Conservation (phyloP, 2,888 invertebrate genomes). For the Pterobdella sp. region DNA sequence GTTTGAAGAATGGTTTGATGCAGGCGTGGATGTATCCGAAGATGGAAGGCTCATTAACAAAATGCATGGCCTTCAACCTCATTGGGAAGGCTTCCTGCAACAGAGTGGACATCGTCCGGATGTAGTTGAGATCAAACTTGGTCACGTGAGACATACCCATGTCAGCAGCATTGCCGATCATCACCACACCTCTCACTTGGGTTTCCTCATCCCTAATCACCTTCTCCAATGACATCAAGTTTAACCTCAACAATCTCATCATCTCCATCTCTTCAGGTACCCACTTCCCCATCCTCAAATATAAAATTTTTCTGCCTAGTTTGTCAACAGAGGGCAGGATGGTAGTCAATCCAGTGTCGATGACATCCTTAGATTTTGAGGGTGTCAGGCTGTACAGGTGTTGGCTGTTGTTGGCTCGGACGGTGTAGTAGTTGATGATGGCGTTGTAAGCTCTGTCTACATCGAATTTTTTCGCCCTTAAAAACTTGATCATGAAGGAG, state of each 20-base stretch:
- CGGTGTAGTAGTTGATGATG: conserved; percentile 46
- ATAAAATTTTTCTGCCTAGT: conserved; percentile 42
- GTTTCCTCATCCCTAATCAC: conserved; percentile 55
- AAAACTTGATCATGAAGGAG: conserved; percentile 66
- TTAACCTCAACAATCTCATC: conserved; percentile 56
- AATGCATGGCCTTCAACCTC: conserved; percentile 76
- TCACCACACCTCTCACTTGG: conserved; percentile 56
- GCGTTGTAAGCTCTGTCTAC: conserved; percentile 72
- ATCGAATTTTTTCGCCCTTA: conserved; percentile 80
- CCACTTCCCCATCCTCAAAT: conserved; percentile 49
- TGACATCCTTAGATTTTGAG: conserved; percentile 42
- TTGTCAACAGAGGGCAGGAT: conserved; percentile 49
- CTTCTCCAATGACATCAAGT: conserved; percentile 55
- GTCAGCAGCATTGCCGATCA: conserved; percentile 52
- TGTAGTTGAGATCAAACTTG: conserved; percentile 40
- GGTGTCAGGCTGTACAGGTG: conserved; percentile 46
- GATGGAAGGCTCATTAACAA: conserved; percentile 78
- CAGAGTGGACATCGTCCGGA: conserved; percentile 38
- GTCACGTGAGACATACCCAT: conserved; percentile 53
- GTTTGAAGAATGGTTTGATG: conserved; percentile 80
- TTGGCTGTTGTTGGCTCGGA: conserved; percentile 44
- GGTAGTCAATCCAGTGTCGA: conserved; percentile 44
- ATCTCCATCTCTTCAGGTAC: conserved; percentile 46
- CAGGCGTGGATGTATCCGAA: conserved; percentile 82
- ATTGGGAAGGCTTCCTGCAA: conserved; percentile 69